A percentile compares a stretch with the other conserved stretches of the same genome.
Conservation (phyloP, 2,888 invertebrate species). For the Crocallis elinguaria region DNA sequence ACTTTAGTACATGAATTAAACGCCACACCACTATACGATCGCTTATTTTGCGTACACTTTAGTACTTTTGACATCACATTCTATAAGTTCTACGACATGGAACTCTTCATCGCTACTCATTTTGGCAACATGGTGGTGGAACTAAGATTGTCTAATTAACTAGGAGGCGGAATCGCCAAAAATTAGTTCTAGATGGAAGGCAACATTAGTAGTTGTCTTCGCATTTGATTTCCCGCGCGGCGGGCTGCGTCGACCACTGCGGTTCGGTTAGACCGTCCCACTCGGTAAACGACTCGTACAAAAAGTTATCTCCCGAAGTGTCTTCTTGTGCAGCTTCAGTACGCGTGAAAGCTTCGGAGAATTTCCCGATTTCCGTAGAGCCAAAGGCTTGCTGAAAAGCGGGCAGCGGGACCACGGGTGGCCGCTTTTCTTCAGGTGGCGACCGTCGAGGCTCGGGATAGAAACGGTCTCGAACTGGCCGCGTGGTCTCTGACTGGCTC, state of each 20-base stretch:
- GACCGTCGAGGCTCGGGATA: conserved; percentile 54
- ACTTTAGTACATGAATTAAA: conserved; percentile 70
- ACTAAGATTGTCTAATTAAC: conserved; percentile 79
- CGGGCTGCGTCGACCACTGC: conserved; percentile 71
- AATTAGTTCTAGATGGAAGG: conserved; percentile 67
- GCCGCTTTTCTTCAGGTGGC: conserved; percentile 68
- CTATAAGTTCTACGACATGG: conserved; percentile 72
- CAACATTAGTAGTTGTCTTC: conserved; percentile 74
- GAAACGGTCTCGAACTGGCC: conserved; percentile 52
- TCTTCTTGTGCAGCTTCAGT: conserved; percentile 80
- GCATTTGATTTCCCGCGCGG: conserved; percentile 75
- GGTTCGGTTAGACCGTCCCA: conserved; percentile 72
- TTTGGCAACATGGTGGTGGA: conserved; percentile 84
- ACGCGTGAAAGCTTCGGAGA: conserved; percentile 89
- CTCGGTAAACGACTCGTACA: conserved; percentile 72
- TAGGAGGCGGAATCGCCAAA: conserved; percentile 69
- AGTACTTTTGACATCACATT: conserved; percentile 77
- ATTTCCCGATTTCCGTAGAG: conserved; percentile 93
- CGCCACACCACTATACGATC: conserved; percentile 78
- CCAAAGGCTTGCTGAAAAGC: conserved; percentile 95
- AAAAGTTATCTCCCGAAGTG: conserved; percentile 65
- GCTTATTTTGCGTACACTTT: conserved; percentile 68
- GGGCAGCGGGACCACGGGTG: conserved; percentile 87
- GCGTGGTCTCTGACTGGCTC: conserved; percentile 46
- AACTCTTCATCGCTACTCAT: conserved; percentile 70